Evolutionary conservation across 2,797 vertebrate genomes (phyloP), one percentile per base, ranked within the genome.

Genomic region (Peromyscus melanophrys): DNA sequence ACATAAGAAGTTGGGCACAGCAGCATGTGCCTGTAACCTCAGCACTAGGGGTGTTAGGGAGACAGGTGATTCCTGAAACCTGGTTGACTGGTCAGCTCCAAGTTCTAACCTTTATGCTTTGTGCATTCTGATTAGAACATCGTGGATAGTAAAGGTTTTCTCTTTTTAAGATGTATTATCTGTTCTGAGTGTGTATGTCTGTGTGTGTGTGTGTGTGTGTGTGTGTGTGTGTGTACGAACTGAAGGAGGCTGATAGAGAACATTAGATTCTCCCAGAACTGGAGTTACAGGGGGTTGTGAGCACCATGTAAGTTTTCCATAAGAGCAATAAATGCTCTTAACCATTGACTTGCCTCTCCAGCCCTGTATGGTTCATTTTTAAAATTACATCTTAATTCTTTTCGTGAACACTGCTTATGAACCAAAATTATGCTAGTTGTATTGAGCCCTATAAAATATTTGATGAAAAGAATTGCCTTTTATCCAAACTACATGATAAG

Each of bases 401-500:
- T 80, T 34, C 29, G 63, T 84, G 29, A 90, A 65, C 9, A 86
- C 25, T 65, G 43, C n/a, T 80, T 94, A 25, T 92, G 78, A 34
- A 92, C 23, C 69, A 89, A 94, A 87, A 83, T 69, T 80, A 17
- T 80, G 17, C 34, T 69, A 13, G 1, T 89, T 87, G 29, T 83
- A 61, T 92, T 94, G 71, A 88, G 6, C 2, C 52, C 6, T 63
- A 1, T 90, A 55, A 94, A 88, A 87, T 86, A 95, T n/a, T 71
- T 92, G 34, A 17, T 81, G 31, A 86, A 52, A 40, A 93, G 55
- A 94, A 85, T 76, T 92, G 52, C 17, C 49, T 82, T 89, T 93
- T 25, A 46, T 86, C 19, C 69, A 63, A 83, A 65, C n/a, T 87
- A n/a, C 31, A 67, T 91, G 46, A 49, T 59, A 29, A 93, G 61